Evolutionary conservation across 2,888 invertebrate species (phyloP).

Genomic region (Rhamnusium bicolor): DNA sequence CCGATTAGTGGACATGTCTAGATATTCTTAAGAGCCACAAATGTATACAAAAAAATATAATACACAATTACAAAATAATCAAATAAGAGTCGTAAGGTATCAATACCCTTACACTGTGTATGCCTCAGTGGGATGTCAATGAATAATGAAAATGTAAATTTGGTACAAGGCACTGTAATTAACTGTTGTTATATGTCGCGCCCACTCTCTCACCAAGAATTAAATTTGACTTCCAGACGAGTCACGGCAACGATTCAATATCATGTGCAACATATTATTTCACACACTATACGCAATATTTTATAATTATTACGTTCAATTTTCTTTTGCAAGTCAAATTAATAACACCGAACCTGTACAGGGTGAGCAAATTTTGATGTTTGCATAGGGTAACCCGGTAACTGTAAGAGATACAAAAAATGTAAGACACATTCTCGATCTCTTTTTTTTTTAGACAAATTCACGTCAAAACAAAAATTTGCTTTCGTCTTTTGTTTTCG

Average conservation of each 20-base stretch:
- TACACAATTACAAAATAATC: too few relatives aligned
- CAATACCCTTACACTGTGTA: not conserved
- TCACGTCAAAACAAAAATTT: too few relatives aligned
- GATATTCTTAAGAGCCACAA: too few relatives aligned
- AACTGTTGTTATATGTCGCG: conserved; percentile 26
- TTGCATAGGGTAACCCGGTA: not conserved
- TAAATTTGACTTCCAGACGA: conserved; percentile 13
- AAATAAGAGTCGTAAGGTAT: too few relatives aligned
- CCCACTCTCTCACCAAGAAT: conserved; percentile 3
- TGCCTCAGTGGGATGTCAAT: conserved; percentile 1
- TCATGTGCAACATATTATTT: not conserved
- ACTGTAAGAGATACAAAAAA: too few relatives aligned
- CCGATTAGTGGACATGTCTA: too few relatives aligned
- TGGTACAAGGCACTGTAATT: conserved; percentile 20
- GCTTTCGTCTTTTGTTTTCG: too few relatives aligned
- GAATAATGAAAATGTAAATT: conserved; percentile 32
- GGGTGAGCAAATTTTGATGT: not conserved
- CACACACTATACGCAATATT: not conserved
- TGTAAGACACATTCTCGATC: too few relatives aligned
- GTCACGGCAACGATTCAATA: not conserved
- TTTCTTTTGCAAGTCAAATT: not conserved
- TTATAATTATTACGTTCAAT: not conserved
- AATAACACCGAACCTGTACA: not conserved
- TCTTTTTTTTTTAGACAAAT: too few relatives aligned
- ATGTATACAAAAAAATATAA: too few relatives aligned